Conservation (phyloP, 37 sponge, comb jelly and placozoan species). For the Cliona cf. orientalis region DNA sequence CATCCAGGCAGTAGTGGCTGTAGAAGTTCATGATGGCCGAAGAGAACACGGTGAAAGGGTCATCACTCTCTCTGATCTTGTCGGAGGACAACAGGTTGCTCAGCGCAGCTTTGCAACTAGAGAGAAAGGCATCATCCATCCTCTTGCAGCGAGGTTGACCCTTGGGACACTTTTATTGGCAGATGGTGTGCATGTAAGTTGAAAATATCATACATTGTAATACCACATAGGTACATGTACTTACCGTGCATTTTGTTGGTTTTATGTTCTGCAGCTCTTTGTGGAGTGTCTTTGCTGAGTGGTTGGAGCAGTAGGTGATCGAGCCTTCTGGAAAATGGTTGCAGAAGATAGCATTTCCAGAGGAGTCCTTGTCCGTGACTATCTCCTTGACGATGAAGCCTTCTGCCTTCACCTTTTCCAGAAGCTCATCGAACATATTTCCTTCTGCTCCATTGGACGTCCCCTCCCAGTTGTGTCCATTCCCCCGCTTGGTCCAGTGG, state of each 20-base stretch:
- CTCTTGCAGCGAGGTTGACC: conserved; percentile 20
- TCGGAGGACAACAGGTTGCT: conserved; percentile 16
- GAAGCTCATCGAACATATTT: conserved; percentile 5
- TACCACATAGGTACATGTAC: neutral
- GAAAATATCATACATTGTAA: neutral
- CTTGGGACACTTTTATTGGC: neutral
- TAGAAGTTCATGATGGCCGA: conserved; percentile 13
- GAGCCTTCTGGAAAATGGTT: conserved; percentile 14
- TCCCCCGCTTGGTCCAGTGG: neutral
- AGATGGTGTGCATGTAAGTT: neutral
- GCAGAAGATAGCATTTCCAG: conserved; percentile 33
- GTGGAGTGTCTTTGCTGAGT: conserved; percentile 27
- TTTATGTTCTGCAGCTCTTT: conserved; percentile 21
- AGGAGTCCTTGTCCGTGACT: conserved; percentile 17
- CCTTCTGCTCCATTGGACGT: conserved; percentile 26
- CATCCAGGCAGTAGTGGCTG: conserved; percentile 24
- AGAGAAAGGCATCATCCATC: conserved; percentile 14
- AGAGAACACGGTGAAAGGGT: conserved; percentile 14
- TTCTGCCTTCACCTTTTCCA: conserved; percentile 1
- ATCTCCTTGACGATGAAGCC: conserved; percentile 1
- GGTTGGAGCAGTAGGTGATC: conserved; percentile 26
- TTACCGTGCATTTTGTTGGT: neutral
- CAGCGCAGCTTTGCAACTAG: conserved; percentile 14
- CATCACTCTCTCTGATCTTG: conserved; percentile 7
- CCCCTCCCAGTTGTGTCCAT: conserved; percentile 17